phyloP scores from a whole-genome alignment of 2,113 vertebrate genomes.

The Pangasianodon hypophthalmus region DNA sequence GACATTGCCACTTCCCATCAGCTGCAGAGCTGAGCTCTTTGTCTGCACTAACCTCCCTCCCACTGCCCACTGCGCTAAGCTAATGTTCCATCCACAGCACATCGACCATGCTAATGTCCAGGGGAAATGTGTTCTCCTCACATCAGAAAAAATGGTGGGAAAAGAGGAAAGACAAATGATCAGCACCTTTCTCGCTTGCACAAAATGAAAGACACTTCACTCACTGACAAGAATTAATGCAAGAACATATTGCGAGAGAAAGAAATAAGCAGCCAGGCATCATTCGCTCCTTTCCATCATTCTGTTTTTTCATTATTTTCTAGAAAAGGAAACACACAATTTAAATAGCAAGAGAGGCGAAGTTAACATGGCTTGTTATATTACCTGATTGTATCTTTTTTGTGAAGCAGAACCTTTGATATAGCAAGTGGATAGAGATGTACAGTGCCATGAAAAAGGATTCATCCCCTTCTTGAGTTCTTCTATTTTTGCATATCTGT shows the following conservation, averaged over 20 bases:
- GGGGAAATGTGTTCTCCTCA: constrained; percentile 15
- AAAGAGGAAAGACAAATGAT: constrained; percentile 9
- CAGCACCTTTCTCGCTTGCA: not conserved
- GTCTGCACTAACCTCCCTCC: constrained; percentile 48
- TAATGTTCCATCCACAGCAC: constrained; percentile 33
- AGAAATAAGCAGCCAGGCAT: not conserved
- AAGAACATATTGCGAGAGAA: not conserved
- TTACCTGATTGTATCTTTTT: not conserved
- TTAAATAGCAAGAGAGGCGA: not conserved
- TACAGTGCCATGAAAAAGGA: not conserved
- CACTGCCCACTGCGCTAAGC: constrained; percentile 30
- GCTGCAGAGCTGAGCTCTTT: constrained; percentile 48
- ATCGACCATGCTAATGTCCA: constrained; percentile 6
- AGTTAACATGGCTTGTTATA: not conserved
- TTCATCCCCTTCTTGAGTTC: not conserved
- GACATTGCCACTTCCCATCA: constrained; percentile 58
- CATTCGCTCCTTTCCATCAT: not conserved
- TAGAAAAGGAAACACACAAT: not conserved
- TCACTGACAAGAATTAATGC: constrained; percentile 31
- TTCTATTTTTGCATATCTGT: not conserved
- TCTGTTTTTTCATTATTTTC: not conserved
- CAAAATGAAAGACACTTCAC: not conserved
- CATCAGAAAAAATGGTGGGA: not conserved
- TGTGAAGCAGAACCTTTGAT: not conserved
- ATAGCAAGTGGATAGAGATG: not conserved